Conservation (phyloP, 2,113 vertebrate genomes). For the Dipodomys ordii region DNA sequence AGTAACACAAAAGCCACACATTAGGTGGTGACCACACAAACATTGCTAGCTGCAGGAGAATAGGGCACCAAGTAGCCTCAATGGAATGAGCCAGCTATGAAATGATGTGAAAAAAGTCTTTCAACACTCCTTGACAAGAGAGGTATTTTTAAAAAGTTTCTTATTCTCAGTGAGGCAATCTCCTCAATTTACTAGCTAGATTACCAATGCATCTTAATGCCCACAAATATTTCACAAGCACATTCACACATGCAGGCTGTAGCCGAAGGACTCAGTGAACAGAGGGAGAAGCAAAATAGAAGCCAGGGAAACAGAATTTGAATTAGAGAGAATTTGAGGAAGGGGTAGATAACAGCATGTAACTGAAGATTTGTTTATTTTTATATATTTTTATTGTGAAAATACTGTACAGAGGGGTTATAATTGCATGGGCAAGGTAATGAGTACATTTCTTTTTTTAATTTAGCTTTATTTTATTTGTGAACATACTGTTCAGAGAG, state of each 20-base stretch:
- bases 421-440: too few relatives aligned
- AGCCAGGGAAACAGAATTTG: not conserved
- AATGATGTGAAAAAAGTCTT: not conserved
- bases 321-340: not conserved
- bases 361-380: conserved; percentile 9
- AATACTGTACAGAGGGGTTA: too few relatives aligned
- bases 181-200: not conserved
- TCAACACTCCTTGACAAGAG: not conserved
- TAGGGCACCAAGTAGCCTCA: not conserved
- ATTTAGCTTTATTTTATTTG: too few relatives aligned
- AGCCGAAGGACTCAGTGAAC: not conserved
- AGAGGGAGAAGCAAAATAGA: not conserved
- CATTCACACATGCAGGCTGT: not conserved
- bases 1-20: not conserved
- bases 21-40: too few relatives aligned
- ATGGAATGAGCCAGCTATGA: not conserved
- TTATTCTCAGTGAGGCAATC: not conserved
- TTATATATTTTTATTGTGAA: too few relatives aligned
- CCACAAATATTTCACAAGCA: not conserved
- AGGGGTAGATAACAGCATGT: not conserved
- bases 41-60: not conserved
- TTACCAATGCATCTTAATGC: not conserved
- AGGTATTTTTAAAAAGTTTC: not conserved
- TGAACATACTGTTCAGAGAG: too few relatives aligned
- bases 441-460: too few relatives aligned